These are phyloP conservation scores for Serripes groenlandicus DNA, from an alignment of 2,888 invertebrate species.

Conservation along the genomic window DNA sequence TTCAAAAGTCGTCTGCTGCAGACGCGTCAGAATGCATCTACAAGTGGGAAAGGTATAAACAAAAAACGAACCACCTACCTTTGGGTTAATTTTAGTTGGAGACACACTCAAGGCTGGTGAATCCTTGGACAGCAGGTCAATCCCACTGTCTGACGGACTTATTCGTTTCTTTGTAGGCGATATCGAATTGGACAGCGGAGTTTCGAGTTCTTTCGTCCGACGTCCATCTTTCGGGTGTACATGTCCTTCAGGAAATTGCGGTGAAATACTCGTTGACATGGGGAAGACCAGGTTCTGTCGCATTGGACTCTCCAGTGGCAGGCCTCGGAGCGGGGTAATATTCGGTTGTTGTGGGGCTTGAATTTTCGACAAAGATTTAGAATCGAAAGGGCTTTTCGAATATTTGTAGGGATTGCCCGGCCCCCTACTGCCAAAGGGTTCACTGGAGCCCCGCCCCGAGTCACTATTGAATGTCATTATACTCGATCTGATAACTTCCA, in stretches of 20 bases:
- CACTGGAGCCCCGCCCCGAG: conserved; percentile 26
- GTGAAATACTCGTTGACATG: conserved; percentile 17
- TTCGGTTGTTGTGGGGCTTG: neutral
- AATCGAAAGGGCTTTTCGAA: conserved; percentile 25
- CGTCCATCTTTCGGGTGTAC: neutral
- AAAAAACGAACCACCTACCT: no score
- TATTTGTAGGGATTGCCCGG: conserved; percentile 19
- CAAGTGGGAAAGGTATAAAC: no score
- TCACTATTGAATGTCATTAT: conserved; percentile 47
- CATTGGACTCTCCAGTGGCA: conserved; percentile 24
- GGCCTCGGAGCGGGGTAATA: conserved; percentile 23
- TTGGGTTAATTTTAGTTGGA: conserved; percentile 58
- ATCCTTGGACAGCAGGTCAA: conserved; percentile 47
- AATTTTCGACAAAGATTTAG: conserved; percentile 10
- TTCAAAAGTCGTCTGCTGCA: no score
- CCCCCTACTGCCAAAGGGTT: neutral
- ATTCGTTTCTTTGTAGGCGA: conserved; percentile 41
- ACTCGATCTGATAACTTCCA: conserved; percentile 54
- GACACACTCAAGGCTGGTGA: conserved; percentile 43
- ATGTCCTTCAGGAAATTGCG: neutral
- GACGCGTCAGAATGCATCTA: no score
- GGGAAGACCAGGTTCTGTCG: conserved; percentile 8
- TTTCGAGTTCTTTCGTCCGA: neutral
- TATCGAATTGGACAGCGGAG: conserved; percentile 24
- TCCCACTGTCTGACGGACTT: conserved; percentile 60